Percentiles rank a stretch among this genome's conserved stretches.
phyloP scores from a whole-genome alignment of 2,888 invertebrate species.

The Eugnorisma glareosa region DNA sequence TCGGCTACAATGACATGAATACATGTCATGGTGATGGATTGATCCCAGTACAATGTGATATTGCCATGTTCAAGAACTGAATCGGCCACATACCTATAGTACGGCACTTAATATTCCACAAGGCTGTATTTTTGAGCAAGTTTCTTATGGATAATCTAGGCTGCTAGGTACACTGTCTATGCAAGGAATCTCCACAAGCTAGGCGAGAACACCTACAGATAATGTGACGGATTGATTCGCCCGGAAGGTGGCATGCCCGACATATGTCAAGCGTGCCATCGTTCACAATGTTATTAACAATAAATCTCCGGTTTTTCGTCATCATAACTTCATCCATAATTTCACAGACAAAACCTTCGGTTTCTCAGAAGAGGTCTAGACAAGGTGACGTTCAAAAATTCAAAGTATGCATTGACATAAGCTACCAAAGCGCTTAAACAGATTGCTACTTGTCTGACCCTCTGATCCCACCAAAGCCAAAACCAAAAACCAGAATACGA shows the following conservation, averaged over 20 bases:
- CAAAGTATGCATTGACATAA: not conserved
- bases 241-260: not conserved
- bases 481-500: too few relatives aligned
- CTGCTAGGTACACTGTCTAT: not conserved
- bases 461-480: too few relatives aligned
- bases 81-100: too few relatives aligned
- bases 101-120: too few relatives aligned
- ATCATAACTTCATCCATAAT: too few relatives aligned
- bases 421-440: not conserved
- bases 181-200: not conserved
- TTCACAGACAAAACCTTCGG: too few relatives aligned
- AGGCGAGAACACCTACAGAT: not conserved
- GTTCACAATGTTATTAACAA: too few relatives aligned
- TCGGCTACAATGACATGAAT: too few relatives aligned
- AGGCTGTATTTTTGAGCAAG: not conserved
- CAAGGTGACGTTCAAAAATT: not conserved
- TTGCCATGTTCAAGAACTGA: too few relatives aligned
- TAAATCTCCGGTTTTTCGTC: not conserved
- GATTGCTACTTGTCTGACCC: not conserved
- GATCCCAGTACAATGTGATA: too few relatives aligned
- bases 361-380: too few relatives aligned
- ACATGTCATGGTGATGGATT: too few relatives aligned
- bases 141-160: not conserved
- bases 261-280: not conserved
- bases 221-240: not conserved